A percentile compares a stretch with the other conserved stretches of the same genome.
Conservation (phyloP, 2,797 vertebrate species). For the Podarcis siculus region DNA sequence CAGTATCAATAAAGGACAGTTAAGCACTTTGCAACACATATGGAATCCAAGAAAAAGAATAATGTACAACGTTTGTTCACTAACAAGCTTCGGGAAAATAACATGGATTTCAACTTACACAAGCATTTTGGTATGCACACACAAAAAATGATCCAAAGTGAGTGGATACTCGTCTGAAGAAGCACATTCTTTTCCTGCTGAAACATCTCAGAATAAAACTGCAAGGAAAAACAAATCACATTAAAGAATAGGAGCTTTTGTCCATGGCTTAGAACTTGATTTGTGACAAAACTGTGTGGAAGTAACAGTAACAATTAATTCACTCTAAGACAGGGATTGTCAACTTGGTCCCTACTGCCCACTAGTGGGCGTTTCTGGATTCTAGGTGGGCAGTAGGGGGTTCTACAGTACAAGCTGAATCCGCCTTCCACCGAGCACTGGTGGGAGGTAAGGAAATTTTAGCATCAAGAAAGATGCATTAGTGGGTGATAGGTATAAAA, state of each 20-base stretch:
- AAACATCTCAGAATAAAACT: constrained; percentile 31
- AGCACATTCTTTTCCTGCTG: not conserved
- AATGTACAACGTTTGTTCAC: not conserved
- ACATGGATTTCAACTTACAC: constrained; percentile 19
- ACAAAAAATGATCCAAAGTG: not conserved
- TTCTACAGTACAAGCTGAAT: too few species aligned
- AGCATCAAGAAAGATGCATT: too few species aligned
- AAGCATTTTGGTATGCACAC: not conserved
- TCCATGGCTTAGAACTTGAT: not conserved
- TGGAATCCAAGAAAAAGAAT: not conserved
- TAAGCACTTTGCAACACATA: not conserved
- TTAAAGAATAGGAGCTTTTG: not conserved
- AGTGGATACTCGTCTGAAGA: not conserved
- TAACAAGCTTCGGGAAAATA: not conserved
- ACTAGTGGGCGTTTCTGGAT: too few species aligned
- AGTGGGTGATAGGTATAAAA: too few species aligned
- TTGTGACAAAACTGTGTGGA: not conserved
- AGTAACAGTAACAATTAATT: not conserved
- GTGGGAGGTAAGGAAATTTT: too few species aligned
- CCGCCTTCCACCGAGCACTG: too few species aligned
- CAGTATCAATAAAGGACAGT: not conserved
- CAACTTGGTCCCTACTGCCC: too few species aligned
- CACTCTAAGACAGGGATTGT: not conserved
- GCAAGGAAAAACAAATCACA: constrained; percentile 9
- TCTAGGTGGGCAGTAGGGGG: too few species aligned